A percentile compares a stretch with the other conserved stretches of the same genome.
phyloP scores from a whole-genome alignment of 2,113 vertebrate species.

The Acanthisitta chloris region DNA sequence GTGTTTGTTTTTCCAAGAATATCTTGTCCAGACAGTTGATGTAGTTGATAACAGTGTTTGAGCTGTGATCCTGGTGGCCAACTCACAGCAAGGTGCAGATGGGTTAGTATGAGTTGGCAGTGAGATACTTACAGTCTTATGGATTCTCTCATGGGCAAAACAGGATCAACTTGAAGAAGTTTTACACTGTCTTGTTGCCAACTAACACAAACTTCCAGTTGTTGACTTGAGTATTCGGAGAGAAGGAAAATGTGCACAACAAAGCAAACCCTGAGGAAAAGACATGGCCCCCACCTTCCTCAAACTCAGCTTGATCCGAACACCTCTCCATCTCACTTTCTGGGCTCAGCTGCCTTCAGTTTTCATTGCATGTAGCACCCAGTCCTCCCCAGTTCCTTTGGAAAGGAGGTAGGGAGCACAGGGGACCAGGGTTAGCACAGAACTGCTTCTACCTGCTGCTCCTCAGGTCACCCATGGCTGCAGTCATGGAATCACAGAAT shows the following conservation, averaged over 20 bases:
- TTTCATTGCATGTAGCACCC: not conserved
- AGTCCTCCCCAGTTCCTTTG: not conserved
- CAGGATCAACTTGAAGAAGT: not conserved
- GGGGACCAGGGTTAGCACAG: accelerated
- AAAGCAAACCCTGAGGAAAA: not conserved
- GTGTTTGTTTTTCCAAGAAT: not conserved
- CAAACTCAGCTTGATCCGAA: not conserved
- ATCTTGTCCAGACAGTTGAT: not conserved
- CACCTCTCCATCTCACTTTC: not conserved
- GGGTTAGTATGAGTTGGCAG: not conserved
- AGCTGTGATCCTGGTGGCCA: not conserved
- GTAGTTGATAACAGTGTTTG: too few species aligned
- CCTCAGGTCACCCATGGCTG: not conserved
- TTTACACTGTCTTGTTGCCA: not conserved
- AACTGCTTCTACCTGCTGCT: not conserved
- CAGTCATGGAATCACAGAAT: too few species aligned
- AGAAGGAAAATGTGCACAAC: not conserved
- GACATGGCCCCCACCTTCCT: not conserved
- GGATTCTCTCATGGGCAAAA: not conserved
- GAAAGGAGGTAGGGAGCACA: not conserved
- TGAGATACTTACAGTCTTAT: not conserved
- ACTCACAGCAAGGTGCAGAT: not conserved
- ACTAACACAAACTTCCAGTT: not conserved
- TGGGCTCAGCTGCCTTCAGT: not conserved
- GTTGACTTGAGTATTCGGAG: not conserved